Conservation (phyloP, 2,888 invertebrate species). For the Phragmatobia fuliginosa region DNA sequence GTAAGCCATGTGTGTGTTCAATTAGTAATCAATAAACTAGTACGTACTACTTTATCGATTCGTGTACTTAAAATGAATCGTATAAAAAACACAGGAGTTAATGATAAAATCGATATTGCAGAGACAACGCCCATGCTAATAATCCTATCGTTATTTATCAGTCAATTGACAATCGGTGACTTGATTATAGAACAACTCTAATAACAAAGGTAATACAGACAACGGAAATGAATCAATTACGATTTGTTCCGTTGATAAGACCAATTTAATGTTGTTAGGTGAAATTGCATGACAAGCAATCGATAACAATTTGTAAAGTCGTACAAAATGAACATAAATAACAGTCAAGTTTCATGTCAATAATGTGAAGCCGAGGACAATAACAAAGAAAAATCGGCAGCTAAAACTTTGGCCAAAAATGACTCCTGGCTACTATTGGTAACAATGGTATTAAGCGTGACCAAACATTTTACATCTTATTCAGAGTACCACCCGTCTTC, state of each 20-base stretch:
- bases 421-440: constrained; percentile 61
- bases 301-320: constrained; percentile 32
- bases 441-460: constrained; percentile 69
- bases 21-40: constrained; percentile 55
- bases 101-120: constrained; percentile 46
- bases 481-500: constrained; percentile 42
- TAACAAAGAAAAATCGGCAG: constrained; percentile 66
- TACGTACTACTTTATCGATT: constrained; percentile 39
- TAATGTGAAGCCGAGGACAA: constrained; percentile 56
- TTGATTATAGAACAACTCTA: constrained; percentile 45
- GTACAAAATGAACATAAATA: constrained; percentile 50
- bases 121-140: constrained; percentile 47
- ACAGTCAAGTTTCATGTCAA: constrained; percentile 66
- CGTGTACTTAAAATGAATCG: constrained; percentile 29
- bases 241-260: constrained; percentile 56
- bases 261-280: constrained; percentile 44
- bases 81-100: constrained; percentile 21
- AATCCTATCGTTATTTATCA: constrained; percentile 44
- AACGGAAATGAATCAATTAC: constrained; percentile 64
- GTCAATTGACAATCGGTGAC: constrained; percentile 44
- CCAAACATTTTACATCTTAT: constrained; percentile 66
- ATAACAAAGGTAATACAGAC: constrained; percentile 47
- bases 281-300: constrained; percentile 25
- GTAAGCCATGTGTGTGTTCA: constrained; percentile 58
- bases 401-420: constrained; percentile 65